phyloP scores from a whole-genome alignment of 1,140 invertebrate species.

The Drosophila aff. region DNA sequence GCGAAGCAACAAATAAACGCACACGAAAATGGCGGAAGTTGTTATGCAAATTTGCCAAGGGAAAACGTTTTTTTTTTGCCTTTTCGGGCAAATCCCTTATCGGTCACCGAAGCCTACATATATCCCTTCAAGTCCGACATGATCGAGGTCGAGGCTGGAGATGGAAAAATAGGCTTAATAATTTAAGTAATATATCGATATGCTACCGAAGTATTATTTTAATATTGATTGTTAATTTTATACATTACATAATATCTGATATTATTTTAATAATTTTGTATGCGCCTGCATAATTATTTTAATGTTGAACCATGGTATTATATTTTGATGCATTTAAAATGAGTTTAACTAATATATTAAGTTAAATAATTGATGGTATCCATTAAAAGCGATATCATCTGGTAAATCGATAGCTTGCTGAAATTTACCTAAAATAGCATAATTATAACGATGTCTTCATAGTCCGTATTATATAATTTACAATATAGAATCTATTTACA shows the following conservation, averaged over 20 bases:
- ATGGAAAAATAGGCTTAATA: background rate
- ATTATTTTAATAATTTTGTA: background rate
- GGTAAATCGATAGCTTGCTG: no score
- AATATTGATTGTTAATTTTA: background rate
- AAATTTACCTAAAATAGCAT: no score
- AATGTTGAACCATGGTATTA: no score
- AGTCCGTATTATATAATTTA: no score
- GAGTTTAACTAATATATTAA: no score
- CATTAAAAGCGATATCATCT: no score
- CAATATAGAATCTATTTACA: no score
- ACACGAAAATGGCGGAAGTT: slow-evolving; percentile 62
- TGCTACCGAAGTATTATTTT: background rate
- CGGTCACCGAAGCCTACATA: slow-evolving; percentile 16
- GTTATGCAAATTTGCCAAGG: slow-evolving; percentile 67
- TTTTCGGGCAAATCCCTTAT: slow-evolving; percentile 45
- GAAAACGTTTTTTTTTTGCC: slow-evolving; percentile 23
- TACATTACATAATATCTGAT: background rate
- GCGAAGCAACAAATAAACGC: slow-evolving; percentile 44
- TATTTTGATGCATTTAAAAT: no score
- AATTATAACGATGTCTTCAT: no score
- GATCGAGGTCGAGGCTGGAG: slow-evolving; percentile 5
- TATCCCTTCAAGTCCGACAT: slow-evolving; percentile 25
- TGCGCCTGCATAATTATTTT: background rate
- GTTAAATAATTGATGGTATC: no score
- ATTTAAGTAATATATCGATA: background rate